Percentiles rank a stretch among this genome's conserved stretches.
Evolutionary conservation across 2,797 vertebrate species (phyloP).

Genomic region (Tachyglossus aculeatus): DNA sequence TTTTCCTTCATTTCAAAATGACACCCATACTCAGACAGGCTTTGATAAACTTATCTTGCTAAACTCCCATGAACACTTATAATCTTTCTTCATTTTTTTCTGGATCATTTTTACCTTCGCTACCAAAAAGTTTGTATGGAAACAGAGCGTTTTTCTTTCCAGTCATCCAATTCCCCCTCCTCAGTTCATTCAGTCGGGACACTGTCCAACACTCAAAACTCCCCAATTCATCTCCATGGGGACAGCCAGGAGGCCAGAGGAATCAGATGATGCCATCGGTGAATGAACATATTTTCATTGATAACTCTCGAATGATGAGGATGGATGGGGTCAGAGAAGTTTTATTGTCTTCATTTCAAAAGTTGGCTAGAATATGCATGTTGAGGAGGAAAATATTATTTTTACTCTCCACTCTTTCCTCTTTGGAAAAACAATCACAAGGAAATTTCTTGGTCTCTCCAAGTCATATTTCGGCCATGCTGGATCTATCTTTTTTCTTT

Average conservation of each 20-base stretch:
- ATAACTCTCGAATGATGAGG: not conserved
- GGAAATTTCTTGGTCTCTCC: conserved; percentile 17
- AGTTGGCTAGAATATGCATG: conserved; percentile 9
- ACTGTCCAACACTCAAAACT: not conserved
- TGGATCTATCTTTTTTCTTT: conserved; percentile 69
- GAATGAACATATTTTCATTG: conserved; percentile 35
- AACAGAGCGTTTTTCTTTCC: not conserved
- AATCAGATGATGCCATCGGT: conserved; percentile 19
- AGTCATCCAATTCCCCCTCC: not conserved
- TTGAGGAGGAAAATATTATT: conserved; percentile 6
- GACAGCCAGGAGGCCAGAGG: conserved; percentile 32
- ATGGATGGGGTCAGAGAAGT: conserved; percentile 2
- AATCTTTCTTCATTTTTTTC: conserved; percentile 16
- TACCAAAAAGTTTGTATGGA: not conserved
- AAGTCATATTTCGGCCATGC: conserved; percentile 48
- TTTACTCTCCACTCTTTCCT: conserved; percentile 5
- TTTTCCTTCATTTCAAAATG: conserved; percentile 32
- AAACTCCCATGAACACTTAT: conserved; percentile 5
- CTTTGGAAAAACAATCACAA: conserved; percentile 29
- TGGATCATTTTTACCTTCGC: not conserved
- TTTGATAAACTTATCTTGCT: conserved; percentile 15
- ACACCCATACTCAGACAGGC: not conserved
- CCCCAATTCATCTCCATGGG: conserved; percentile 23
- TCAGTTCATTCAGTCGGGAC: conserved; percentile 12
- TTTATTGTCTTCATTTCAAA: conserved; percentile 36